phyloP scores from a whole-genome alignment of 2,113 vertebrate species.

The Clarias gariepinus region DNA sequence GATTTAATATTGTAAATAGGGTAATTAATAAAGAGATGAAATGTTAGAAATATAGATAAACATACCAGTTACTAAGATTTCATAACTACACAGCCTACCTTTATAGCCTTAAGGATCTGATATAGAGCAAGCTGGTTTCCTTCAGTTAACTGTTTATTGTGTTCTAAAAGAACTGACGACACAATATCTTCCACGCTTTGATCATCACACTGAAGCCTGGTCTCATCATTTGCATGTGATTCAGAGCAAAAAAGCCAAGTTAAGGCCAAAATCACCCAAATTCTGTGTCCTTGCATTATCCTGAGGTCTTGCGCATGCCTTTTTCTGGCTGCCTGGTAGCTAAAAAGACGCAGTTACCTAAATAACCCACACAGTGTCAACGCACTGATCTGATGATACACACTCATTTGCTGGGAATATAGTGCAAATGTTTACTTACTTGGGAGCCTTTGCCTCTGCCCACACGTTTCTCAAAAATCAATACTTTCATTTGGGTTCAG shows the following conservation, averaged over 20 bases:
- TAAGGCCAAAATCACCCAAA: conserved; percentile 42
- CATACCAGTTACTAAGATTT: not conserved
- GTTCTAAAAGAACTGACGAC: conserved; percentile 31
- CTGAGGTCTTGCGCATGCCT: not conserved
- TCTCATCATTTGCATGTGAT: conserved; percentile 14
- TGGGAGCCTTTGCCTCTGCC: not conserved
- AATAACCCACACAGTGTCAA: conserved; percentile 38
- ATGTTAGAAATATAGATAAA: too few relatives aligned
- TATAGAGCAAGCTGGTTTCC: conserved; percentile 55
- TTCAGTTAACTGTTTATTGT: conserved; percentile 44
- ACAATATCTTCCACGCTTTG: conserved; percentile 37
- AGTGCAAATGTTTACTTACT: conserved; percentile 57
- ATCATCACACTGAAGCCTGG: conserved; percentile 50
- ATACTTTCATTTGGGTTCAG: conserved; percentile 35
- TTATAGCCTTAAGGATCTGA: conserved; percentile 50
- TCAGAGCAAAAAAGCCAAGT: conserved; percentile 37
- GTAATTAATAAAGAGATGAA: too few relatives aligned
- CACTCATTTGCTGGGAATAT: conserved; percentile 17
- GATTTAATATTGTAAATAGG: too few relatives aligned
- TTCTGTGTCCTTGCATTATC: conserved; percentile 42
- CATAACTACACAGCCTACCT: conserved; percentile 42
- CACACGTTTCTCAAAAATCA: conserved; percentile 41
- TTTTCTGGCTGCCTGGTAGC: conserved; percentile 29
- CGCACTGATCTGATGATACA: conserved; percentile 15
- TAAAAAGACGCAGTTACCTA: conserved; percentile 23